Evolutionary conservation across 2,888 invertebrate species (phyloP), one percentile per base, ranked within the genome.

Genomic region (Rapana venosa): DNA sequence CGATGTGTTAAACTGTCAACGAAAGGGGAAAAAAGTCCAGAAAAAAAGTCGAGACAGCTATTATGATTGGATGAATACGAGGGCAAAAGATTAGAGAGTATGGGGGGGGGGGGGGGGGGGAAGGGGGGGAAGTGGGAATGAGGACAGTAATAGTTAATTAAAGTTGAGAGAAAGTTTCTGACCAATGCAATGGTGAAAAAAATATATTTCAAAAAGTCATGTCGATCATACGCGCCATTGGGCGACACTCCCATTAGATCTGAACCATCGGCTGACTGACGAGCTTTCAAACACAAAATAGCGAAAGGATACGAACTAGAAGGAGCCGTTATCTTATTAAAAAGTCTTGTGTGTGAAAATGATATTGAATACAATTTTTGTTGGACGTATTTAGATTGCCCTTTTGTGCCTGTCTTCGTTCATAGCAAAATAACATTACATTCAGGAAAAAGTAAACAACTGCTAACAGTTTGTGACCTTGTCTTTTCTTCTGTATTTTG

Each of bases 1-100:
- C 85, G 58, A 83, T 83, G 83, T 88, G 88, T 81, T 81, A 88
- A 88, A 81, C 88, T 81, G 58, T 84, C 74, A 83, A 47, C 13
- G n/a, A n/a, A 74, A 74, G n/a, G 74, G n/a, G n/a, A n/a, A n/a
- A 11, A 74, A 74, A 22, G 13, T 2, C 4, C 20, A 1, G 11
- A 11, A 8, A 47, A 83, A 47, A 85, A 85, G n/a, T 22, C 56
- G 84, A 30, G 58, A 20, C 86, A 30, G 66, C 70, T 47, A 66
- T 61, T 70, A 88, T 84, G n/a, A 81, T 66, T 66, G 81, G 88
- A 47, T 20, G 47, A 83, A 35, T 66, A 26, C 66, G 66, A 66
- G 30, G 47, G 88, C 35, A 20, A 47, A 58, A 26, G 61, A 61
- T 13, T 17, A 11, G 88, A 30, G 32, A 56, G 66, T 20, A 30